Evolutionary conservation across 2,888 invertebrate species (phyloP).

Genomic region (Harpalus rubripes): DNA sequence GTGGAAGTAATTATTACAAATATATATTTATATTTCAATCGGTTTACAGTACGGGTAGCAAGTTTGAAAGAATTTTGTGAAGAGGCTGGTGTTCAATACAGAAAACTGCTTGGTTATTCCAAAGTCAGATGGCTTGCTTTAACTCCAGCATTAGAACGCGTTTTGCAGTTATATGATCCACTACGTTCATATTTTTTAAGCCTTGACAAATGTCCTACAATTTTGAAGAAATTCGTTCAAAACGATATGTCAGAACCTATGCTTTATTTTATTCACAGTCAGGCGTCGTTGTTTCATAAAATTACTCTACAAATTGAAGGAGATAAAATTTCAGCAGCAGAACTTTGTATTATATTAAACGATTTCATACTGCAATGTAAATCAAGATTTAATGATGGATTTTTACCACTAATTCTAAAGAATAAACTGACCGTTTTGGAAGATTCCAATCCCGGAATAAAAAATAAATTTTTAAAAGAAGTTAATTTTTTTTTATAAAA

Average conservation of each 20-base stretch:
- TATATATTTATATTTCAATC: constrained; percentile 70
- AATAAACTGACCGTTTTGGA: constrained; percentile 79
- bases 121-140: constrained; percentile 71
- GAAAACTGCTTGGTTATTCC: too few relatives aligned
- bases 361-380: constrained; percentile 69
- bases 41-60: constrained; percentile 70
- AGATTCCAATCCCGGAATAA: constrained; percentile 72
- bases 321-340: constrained; percentile 69
- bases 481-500: constrained; percentile 64
- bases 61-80: constrained; percentile 70
- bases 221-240: constrained; percentile 71
- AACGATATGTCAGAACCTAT: constrained; percentile 69
- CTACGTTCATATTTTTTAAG: constrained; percentile 71
- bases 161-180: constrained; percentile 71
- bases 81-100: too few relatives aligned
- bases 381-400: constrained; percentile 66
- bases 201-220: constrained; percentile 71
- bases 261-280: constrained; percentile 70
- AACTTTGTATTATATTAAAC: constrained; percentile 69
- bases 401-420: constrained; percentile 79
- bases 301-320: constrained; percentile 66
- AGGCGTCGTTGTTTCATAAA: constrained; percentile 69
- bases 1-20: constrained; percentile 68
- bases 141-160: constrained; percentile 70
- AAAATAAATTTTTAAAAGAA: constrained; percentile 65